phyloP scores from a whole-genome alignment of 2,888 invertebrate species.

The Malacosoma neustria region DNA sequence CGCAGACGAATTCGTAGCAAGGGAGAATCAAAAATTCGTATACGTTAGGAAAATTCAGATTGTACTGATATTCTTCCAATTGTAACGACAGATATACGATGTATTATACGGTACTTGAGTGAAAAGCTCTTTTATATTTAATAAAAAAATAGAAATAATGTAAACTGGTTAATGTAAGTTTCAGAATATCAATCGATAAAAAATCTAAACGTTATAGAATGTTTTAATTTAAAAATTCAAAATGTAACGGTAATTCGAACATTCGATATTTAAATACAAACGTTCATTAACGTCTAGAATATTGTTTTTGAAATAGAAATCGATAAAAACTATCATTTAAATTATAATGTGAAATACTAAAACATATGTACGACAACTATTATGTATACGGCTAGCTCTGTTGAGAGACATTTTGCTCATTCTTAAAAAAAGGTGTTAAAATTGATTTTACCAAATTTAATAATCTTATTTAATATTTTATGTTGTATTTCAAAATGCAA shows the following conservation, averaged over 20 bases:
- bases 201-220: background rate
- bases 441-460: slow-evolving; percentile 84
- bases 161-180: slow-evolving; percentile 65
- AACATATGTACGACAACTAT: slow-evolving; percentile 79
- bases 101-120: slow-evolving; percentile 68
- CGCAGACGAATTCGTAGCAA: too few relatives aligned
- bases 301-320: slow-evolving; percentile 24
- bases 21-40: slow-evolving; percentile 80
- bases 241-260: slow-evolving; percentile 19
- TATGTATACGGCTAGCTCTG: slow-evolving; percentile 86
- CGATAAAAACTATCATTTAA: slow-evolving; percentile 76
- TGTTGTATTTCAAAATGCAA: slow-evolving; percentile 90
- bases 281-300: background rate
- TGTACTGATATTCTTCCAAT: slow-evolving; percentile 62
- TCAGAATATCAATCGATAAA: slow-evolving; percentile 38
- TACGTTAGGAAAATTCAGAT: slow-evolving; percentile 77
- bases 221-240: background rate
- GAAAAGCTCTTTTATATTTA: slow-evolving; percentile 69
- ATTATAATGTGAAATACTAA: slow-evolving; percentile 69
- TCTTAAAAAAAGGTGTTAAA: slow-evolving; percentile 71
- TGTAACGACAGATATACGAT: slow-evolving; percentile 68
- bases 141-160: slow-evolving; percentile 52
- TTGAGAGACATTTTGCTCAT: slow-evolving; percentile 78
- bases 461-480: slow-evolving; percentile 88
- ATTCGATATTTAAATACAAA: slow-evolving; percentile 22